Percentiles rank a stretch among this genome's conserved stretches.
phyloP scores from a whole-genome alignment of 2,113 vertebrate genomes.

The Notothenia rossii region DNA sequence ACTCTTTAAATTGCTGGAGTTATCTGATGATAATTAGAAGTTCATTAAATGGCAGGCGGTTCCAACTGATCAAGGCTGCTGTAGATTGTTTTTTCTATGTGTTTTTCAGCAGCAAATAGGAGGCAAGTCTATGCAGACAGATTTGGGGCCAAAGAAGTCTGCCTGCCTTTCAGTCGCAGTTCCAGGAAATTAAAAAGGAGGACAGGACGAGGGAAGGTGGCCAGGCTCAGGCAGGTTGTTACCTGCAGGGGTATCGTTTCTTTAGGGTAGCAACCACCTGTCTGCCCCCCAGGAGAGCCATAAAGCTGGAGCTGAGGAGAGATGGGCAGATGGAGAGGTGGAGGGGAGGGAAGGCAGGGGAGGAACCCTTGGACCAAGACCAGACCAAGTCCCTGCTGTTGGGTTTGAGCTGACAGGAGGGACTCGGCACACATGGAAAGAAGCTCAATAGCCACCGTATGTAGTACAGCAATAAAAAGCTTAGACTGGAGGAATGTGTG shows the following conservation, averaged over 20 bases:
- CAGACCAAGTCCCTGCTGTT: slow-evolving; percentile 29
- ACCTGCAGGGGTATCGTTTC: slow-evolving; percentile 57
- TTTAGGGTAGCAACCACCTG: slow-evolving; percentile 75
- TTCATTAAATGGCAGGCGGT: neutral
- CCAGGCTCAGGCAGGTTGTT: slow-evolving; percentile 64
- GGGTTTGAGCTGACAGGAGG: slow-evolving; percentile 27
- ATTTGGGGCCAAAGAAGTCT: neutral
- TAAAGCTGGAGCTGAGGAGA: slow-evolving; percentile 44
- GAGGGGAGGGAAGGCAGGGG: slow-evolving; percentile 33
- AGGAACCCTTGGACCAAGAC: slow-evolving; percentile 50
- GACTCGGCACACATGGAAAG: slow-evolving; percentile 35
- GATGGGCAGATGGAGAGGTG: slow-evolving; percentile 70
- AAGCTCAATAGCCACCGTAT: slow-evolving; percentile 27
- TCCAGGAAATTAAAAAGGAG: slow-evolving; percentile 46
- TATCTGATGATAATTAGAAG: neutral
- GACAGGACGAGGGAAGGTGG: slow-evolving; percentile 35
- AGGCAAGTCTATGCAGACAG: neutral
- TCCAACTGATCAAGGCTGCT: neutral
- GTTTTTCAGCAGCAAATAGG: neutral
- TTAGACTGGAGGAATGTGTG: slow-evolving; percentile 15
- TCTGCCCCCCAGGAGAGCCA: slow-evolving; percentile 54
- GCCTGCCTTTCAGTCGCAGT: slow-evolving; percentile 11
- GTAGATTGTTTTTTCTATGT: slow-evolving; percentile 2
- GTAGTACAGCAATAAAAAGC: slow-evolving; percentile 22
- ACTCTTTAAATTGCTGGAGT: neutral